These are phyloP conservation scores for Pseudorasbora parva DNA, from an alignment of 2,113 vertebrate genomes.

Conservation along the genomic window DNA sequence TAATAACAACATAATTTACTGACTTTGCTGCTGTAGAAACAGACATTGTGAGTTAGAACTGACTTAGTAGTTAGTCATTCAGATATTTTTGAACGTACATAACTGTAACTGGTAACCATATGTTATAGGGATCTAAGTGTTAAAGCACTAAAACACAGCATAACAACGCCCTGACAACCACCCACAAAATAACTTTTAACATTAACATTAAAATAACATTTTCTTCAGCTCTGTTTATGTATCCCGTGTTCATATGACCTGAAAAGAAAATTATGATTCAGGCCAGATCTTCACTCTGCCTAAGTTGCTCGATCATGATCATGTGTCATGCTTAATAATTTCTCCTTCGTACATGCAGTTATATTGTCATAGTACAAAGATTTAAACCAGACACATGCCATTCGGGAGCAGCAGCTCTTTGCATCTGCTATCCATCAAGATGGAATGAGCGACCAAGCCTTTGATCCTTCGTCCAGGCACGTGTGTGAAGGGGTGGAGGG, in stretches of 20 bases:
- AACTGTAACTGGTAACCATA: not conserved
- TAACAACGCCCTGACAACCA: not conserved
- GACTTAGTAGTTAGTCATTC: not conserved
- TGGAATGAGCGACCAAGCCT: conserved; percentile 75
- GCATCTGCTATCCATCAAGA: conserved; percentile 80
- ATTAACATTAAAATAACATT: too few relatives aligned
- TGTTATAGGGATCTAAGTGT: not conserved
- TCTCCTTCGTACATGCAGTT: conserved; percentile 37
- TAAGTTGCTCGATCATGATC: conserved; percentile 60
- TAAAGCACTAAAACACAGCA: not conserved
- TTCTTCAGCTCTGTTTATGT: not conserved
- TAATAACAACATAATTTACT: not conserved
- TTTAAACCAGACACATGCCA: conserved; percentile 57
- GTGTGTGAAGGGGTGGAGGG: not conserved
- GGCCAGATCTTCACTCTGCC: conserved; percentile 53
- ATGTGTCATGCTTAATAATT: conserved; percentile 60
- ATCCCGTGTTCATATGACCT: not conserved
- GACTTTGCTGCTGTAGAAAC: not conserved
- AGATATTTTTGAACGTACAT: not conserved
- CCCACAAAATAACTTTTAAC: not conserved
- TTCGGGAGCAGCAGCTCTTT: conserved; percentile 67
- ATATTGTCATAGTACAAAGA: conserved; percentile 40
- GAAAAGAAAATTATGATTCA: conserved; percentile 52
- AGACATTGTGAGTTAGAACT: not conserved
- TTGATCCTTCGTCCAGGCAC: conserved; percentile 72